These are phyloP conservation scores for Hoplostethus atlanticus DNA, from an alignment of 2,797 vertebrate species.

Conservation along the genomic window DNA sequence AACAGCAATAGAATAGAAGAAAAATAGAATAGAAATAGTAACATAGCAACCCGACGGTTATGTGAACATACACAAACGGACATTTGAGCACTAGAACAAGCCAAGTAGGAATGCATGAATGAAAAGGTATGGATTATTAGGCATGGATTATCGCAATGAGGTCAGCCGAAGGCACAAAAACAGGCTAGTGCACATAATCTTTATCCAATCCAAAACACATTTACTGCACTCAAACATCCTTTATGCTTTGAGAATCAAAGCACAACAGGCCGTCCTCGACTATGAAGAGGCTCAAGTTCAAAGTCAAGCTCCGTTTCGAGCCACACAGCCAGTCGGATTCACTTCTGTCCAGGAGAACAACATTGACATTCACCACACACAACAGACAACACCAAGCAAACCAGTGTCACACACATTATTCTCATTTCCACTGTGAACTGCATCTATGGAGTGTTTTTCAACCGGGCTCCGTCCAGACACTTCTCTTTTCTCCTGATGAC, in stretches of 20 bases:
- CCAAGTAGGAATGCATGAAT: no score
- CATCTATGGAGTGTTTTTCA: background rate
- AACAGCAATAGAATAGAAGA: no score
- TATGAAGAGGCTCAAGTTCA: background rate
- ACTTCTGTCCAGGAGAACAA: background rate
- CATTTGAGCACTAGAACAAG: no score
- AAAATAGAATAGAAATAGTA: no score
- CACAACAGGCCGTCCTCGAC: constrained; percentile 25
- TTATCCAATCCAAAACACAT: background rate
- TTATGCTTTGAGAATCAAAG: constrained; percentile 13
- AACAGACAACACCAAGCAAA: background rate
- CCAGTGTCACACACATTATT: no score
- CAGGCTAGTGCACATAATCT: background rate
- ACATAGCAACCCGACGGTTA: no score
- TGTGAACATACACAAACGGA: no score
- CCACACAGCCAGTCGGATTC: background rate
- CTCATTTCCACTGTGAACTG: background rate
- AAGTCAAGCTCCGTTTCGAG: background rate
- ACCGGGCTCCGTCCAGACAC: background rate
- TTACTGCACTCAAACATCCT: background rate
- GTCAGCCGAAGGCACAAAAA: no score
- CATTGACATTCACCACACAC: background rate
- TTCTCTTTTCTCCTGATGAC: background rate
- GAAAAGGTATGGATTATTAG: no score
- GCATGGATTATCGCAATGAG: no score